Percentiles rank a stretch among this genome's conserved stretches.
Evolutionary conservation across 2,113 vertebrate species (phyloP).

Genomic region (Pteronura brasiliensis): DNA sequence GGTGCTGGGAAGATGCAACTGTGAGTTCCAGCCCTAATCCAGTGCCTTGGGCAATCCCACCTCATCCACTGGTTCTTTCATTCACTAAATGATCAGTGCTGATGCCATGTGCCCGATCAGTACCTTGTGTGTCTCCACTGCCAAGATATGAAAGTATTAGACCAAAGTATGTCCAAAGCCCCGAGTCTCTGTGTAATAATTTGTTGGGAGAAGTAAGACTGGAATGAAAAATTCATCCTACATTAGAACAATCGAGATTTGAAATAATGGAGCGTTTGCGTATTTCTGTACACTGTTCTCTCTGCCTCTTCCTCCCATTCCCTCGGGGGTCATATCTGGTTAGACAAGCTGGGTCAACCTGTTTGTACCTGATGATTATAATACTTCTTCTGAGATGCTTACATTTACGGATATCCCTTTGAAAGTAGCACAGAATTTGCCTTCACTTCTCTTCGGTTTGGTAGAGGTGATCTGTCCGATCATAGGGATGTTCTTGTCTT

Average conservation of each 20-base stretch:
- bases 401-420: slow-evolving; percentile 89
- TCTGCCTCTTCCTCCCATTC: background rate
- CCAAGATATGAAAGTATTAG: background rate
- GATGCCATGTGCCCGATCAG: background rate
- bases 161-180: background rate
- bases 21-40: background rate
- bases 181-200: background rate
- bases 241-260: background rate
- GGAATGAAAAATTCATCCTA: slow-evolving; percentile 5
- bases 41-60: background rate
- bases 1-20: background rate
- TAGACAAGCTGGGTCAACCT: background rate
- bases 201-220: background rate
- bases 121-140: background rate
- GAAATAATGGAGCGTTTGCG: background rate
- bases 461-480: slow-evolving; percentile 81
- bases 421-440: slow-evolving; percentile 85
- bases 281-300: background rate
- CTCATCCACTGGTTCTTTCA: background rate
- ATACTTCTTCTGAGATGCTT: slow-evolving; percentile 21
- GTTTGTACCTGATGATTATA: background rate
- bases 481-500: slow-evolving; percentile 81
- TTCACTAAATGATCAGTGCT: background rate
- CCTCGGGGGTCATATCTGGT: background rate
- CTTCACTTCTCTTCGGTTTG: slow-evolving; percentile 91